Conservation (phyloP, 2,888 invertebrate genomes). For the Melipona beecheii region DNA sequence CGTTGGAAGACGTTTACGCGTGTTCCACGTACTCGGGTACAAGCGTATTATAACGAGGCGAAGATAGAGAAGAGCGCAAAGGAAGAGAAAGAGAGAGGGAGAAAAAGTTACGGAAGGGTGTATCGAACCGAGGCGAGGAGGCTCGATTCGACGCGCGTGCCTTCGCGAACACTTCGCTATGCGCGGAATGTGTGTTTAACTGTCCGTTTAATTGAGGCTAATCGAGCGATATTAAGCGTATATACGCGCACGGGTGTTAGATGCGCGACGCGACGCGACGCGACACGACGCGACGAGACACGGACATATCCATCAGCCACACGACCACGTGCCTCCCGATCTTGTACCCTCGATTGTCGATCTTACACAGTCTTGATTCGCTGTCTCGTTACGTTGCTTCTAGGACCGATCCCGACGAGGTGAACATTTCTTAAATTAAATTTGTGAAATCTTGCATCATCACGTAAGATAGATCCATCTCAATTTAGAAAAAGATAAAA, state of each 20-base stretch:
- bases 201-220: constrained; percentile 81
- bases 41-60: neutral
- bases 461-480: no score
- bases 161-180: constrained; percentile 68
- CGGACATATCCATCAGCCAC: neutral
- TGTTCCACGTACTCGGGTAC: neutral
- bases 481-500: no score
- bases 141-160: constrained; percentile 44
- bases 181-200: constrained; percentile 79
- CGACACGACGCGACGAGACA: neutral
- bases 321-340: neutral
- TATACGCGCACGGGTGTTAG: constrained; percentile 74
- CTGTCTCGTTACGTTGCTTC: neutral
- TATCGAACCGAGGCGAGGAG: constrained; percentile 27
- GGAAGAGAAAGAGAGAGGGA: neutral
- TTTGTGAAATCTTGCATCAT: no score
- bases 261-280: constrained; percentile 46
- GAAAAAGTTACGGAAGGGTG: neutral
- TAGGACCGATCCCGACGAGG: no score
- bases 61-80: neutral
- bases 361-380: neutral
- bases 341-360: neutral
- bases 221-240: constrained; percentile 79
- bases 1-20: neutral
- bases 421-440: no score